Conservation (phyloP, 2,113 vertebrate genomes). For the Phaethornis superciliosus region DNA sequence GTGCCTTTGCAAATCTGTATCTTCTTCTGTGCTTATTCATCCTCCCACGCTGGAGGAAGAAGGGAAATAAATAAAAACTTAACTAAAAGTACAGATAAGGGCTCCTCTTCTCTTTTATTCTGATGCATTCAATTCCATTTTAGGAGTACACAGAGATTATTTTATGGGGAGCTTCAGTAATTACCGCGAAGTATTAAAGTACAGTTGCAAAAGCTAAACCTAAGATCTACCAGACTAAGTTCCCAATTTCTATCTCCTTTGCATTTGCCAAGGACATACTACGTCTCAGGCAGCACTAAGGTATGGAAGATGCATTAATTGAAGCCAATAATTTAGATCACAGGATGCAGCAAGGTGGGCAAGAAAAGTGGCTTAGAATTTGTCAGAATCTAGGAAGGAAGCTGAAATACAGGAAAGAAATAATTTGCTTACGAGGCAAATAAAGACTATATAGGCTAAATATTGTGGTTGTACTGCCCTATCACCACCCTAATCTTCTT, state of each 20-base stretch:
- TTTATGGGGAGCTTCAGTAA: conserved; percentile 26
- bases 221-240: background rate
- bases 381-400: background rate
- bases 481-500: background rate
- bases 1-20: conserved; percentile 61
- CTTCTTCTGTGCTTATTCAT: conserved; percentile 26
- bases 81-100: conserved; percentile 53
- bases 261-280: background rate
- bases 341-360: background rate
- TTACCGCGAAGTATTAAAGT: conserved; percentile 9
- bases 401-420: conserved; percentile 21
- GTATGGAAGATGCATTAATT: background rate
- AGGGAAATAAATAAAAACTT: conserved; percentile 64
- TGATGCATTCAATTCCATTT: conserved; percentile 46
- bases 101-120: conserved; percentile 23
- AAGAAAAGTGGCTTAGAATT: background rate
- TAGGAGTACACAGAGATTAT: conserved; percentile 1
- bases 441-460: background rate
- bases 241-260: background rate
- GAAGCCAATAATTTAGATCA: background rate
- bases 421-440: conserved; percentile 13
- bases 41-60: conserved; percentile 48
- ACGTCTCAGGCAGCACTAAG: background rate
- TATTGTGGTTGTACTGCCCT: background rate
- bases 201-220: conserved; percentile 15